These are phyloP conservation scores for Anthopleura xanthogrammica DNA, from an alignment of 92 coral and sea anemone genomes.

Conservation along the genomic window DNA sequence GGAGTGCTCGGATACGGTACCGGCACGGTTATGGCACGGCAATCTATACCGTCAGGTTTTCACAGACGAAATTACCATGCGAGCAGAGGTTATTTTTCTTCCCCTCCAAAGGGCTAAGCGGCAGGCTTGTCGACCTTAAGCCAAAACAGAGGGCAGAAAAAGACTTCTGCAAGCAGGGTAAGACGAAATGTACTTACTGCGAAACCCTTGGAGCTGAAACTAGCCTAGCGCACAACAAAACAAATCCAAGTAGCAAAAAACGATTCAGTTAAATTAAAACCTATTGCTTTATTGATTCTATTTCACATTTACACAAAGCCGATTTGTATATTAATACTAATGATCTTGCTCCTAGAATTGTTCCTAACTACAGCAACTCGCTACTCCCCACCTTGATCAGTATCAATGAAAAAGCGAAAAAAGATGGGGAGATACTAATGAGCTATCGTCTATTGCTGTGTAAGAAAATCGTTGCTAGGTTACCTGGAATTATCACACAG, in stretches of 20 bases:
- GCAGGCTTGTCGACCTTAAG: too few relatives aligned
- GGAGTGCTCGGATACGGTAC: too few relatives aligned
- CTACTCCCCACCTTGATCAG: background rate
- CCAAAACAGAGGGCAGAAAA: too few relatives aligned
- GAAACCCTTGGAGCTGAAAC: background rate
- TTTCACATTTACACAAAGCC: constrained; percentile 33
- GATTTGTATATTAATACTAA: background rate
- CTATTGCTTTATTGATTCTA: constrained; percentile 17
- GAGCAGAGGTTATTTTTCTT: too few relatives aligned
- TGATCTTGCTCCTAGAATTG: background rate
- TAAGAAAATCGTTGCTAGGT: background rate
- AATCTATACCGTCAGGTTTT: too few relatives aligned
- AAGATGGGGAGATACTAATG: background rate
- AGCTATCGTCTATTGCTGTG: background rate
- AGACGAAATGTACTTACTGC: too few relatives aligned
- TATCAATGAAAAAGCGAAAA: too few relatives aligned
- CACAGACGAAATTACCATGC: too few relatives aligned
- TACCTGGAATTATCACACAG: background rate
- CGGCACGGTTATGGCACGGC: too few relatives aligned
- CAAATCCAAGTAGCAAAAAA: background rate
- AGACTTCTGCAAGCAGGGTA: too few relatives aligned
- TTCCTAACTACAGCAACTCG: background rate
- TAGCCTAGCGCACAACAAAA: background rate
- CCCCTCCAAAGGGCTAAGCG: too few relatives aligned
- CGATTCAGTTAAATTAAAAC: background rate